These are phyloP conservation scores for Lutraria lutraria DNA, from an alignment of 2,888 invertebrate species.

Conservation along the genomic window DNA sequence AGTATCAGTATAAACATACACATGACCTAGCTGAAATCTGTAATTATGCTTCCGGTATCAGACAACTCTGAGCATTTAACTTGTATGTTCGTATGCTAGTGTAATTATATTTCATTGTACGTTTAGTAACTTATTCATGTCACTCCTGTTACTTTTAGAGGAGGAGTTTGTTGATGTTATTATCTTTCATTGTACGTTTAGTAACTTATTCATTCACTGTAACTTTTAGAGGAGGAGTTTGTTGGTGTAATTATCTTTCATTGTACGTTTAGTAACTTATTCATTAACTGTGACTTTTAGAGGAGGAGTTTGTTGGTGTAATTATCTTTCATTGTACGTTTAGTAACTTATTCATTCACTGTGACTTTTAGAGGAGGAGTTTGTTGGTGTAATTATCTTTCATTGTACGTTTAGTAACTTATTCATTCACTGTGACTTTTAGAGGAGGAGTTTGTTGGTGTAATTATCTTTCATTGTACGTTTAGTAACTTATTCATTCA, in stretches of 20 bases:
- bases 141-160: background rate
- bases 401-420: background rate
- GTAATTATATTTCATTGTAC: background rate
- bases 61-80: no score
- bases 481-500: background rate
- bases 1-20: no score
- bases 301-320: conserved; percentile 19
- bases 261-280: background rate
- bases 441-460: conserved; percentile 31
- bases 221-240: conserved; percentile 2
- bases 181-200: background rate
- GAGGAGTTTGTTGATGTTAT: conserved; percentile 15
- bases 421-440: background rate
- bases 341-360: background rate
- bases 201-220: background rate
- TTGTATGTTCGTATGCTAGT: background rate
- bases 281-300: background rate
- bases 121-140: background rate
- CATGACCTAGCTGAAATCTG: no score
- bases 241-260: conserved; percentile 24
- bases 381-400: conserved; percentile 23
- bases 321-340: background rate
- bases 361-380: conserved; percentile 1
- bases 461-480: background rate
- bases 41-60: no score